phyloP scores from a whole-genome alignment of 2,797 vertebrate genomes.

The Microchirus variegatus region DNA sequence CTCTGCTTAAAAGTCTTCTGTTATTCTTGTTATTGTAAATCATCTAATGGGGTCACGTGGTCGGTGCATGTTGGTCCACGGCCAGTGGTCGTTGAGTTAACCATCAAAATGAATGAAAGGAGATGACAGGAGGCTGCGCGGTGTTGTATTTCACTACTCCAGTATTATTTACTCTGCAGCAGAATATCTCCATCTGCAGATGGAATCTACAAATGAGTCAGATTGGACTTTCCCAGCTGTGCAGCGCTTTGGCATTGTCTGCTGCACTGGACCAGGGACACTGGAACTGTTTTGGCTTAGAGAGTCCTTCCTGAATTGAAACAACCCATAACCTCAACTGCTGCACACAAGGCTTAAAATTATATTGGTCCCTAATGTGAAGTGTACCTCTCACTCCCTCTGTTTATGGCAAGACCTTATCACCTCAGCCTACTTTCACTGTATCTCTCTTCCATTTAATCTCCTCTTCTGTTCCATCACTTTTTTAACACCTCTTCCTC shows the following conservation, averaged over 20 bases:
- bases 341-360: constrained; percentile 54
- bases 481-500: constrained; percentile 55
- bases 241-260: constrained; percentile 66
- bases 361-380: constrained; percentile 45
- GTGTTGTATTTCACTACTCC: constrained; percentile 40
- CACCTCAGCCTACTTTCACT: constrained; percentile 44
- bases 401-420: constrained; percentile 40
- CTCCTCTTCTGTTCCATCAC: constrained; percentile 52
- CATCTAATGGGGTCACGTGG: neutral
- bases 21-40: neutral
- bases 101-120: constrained; percentile 10
- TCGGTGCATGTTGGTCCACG: neutral
- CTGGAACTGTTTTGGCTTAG: constrained; percentile 62
- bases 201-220: constrained; percentile 73
- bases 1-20: no score
- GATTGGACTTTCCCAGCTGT: constrained; percentile 75
- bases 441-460: constrained; percentile 46
- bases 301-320: constrained; percentile 55
- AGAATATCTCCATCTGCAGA: constrained; percentile 59
- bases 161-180: constrained; percentile 51
- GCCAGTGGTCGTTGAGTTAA: constrained; percentile 30
- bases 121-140: constrained; percentile 2
- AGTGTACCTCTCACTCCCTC: constrained; percentile 38
- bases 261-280: constrained; percentile 57
- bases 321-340: constrained; percentile 54